Evolutionary conservation across 2,797 vertebrate species (phyloP).

Genomic region (Sus cebifrons): DNA sequence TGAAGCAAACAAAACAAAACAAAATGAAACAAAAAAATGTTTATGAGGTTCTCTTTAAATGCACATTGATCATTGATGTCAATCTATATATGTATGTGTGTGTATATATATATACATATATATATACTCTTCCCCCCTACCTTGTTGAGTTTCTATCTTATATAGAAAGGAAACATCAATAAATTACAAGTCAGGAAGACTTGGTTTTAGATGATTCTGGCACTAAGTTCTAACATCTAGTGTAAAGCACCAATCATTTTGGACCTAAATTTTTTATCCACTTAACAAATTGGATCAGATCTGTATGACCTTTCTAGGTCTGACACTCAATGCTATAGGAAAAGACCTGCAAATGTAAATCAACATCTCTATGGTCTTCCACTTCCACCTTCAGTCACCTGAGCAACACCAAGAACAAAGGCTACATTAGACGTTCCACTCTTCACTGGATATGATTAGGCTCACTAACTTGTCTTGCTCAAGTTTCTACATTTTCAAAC

Average conservation of each 20-base stretch:
- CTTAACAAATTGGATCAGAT: background rate
- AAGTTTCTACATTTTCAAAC: background rate
- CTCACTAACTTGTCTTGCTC: background rate
- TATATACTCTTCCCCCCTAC: background rate
- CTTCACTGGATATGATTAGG: background rate
- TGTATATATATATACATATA: no score
- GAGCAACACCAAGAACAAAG: background rate
- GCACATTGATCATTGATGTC: background rate
- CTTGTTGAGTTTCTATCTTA: background rate
- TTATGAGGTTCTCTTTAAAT: background rate
- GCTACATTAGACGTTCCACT: background rate
- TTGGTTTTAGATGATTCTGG: background rate
- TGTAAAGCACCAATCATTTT: background rate
- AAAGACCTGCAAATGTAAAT: background rate
- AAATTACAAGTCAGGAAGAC: background rate
- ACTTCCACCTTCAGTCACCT: background rate
- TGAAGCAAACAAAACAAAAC: background rate
- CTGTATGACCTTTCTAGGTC: background rate
- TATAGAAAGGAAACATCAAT: background rate
- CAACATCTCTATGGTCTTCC: no score
- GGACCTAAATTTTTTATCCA: background rate
- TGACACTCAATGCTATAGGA: background rate
- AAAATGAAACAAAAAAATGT: no score
- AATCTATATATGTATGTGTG: background rate
- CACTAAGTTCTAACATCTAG: background rate